Percentiles rank a stretch among this genome's conserved stretches.
Evolutionary conservation across 2,797 vertebrate species (phyloP).

Genomic region (Sandelia bainsii): DNA sequence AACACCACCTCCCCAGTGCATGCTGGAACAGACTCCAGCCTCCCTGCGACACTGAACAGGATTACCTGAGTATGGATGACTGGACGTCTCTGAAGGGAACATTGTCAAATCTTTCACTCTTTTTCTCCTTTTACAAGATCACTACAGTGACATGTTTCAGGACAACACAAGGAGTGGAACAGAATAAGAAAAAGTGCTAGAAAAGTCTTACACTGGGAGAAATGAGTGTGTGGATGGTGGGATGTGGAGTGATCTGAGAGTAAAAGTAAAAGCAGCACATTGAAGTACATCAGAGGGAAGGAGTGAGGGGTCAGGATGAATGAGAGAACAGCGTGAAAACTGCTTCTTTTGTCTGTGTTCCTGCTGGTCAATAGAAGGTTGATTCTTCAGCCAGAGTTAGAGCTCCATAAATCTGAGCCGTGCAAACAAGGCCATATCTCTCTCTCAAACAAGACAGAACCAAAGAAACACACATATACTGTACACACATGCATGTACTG

Average conservation of each 20-base stretch:
- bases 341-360: conserved; percentile 71
- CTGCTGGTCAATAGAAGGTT: conserved; percentile 62
- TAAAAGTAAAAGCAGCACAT: conserved; percentile 50
- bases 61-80: conserved; percentile 69
- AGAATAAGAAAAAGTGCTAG: background rate
- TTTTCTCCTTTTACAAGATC: conserved; percentile 44
- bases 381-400: conserved; percentile 66
- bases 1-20: conserved; percentile 37
- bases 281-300: conserved; percentile 68
- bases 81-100: conserved; percentile 56
- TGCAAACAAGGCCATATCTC: conserved; percentile 57
- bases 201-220: conserved; percentile 19
- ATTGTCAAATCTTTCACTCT: conserved; percentile 43
- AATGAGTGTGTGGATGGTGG: conserved; percentile 42
- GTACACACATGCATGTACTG: conserved; percentile 1
- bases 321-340: conserved; percentile 65
- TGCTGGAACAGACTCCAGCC: conserved; percentile 58
- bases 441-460: conserved; percentile 29
- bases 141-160: conserved; percentile 31
- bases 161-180: conserved; percentile 27
- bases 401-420: conserved; percentile 72
- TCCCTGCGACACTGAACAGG: conserved; percentile 53
- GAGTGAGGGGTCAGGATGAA: conserved; percentile 68
- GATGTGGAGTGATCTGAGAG: conserved; percentile 45
- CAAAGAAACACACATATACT: background rate